Percentiles rank a stretch among this genome's conserved stretches.
phyloP scores from a whole-genome alignment of 2,888 invertebrate genomes.

The Acleris sparsana region DNA sequence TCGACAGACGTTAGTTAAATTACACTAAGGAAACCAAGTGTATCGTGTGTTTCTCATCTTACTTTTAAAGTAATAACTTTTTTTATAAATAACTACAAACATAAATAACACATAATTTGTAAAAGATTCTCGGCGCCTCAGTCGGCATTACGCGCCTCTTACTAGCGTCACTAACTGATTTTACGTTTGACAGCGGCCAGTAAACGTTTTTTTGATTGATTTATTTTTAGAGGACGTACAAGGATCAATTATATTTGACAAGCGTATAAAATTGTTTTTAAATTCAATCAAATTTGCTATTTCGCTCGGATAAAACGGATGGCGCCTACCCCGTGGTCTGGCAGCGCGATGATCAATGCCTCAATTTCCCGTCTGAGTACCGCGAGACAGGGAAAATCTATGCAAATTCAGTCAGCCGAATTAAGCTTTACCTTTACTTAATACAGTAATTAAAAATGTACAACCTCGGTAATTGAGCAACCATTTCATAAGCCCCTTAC shows the following conservation, averaged over 20 bases:
- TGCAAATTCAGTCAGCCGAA: conserved; percentile 15
- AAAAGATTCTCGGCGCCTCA: background rate
- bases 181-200: background rate
- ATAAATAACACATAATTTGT: background rate
- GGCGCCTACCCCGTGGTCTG: conserved; percentile 1
- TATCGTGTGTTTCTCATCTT: no score
- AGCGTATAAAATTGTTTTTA: conserved; percentile 8
- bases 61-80: no score
- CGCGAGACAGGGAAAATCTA: conserved; percentile 14
- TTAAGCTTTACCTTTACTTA: conserved; percentile 10
- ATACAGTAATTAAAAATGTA: background rate
- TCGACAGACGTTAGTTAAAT: no score
- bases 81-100: no score
- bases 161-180: background rate
- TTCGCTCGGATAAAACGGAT: conserved; percentile 15
- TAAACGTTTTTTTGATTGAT: background rate
- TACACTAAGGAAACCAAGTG: no score
- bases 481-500: background rate
- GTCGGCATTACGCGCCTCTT: background rate
- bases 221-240: background rate
- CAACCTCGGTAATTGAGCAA: background rate
- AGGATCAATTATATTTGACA: conserved; percentile 6
- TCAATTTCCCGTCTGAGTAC: conserved; percentile 27
- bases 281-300: conserved; percentile 14
- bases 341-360: conserved; percentile 17